These are phyloP conservation scores for Cylas formicarius DNA, from an alignment of 1,140 invertebrate genomes.

Conservation along the genomic window DNA sequence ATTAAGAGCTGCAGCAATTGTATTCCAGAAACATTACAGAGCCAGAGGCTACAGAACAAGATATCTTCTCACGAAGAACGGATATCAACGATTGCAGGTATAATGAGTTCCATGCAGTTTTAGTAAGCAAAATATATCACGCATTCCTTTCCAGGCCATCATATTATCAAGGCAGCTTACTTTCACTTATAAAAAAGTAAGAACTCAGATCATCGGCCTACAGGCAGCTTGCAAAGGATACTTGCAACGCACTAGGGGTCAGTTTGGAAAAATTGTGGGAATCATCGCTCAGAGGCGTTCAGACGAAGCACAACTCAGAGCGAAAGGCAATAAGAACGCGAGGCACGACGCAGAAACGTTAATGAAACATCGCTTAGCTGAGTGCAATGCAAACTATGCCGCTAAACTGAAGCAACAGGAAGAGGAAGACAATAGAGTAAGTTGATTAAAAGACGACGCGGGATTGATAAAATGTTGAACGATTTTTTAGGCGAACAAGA, in stretches of 20 bases:
- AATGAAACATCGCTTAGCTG: slow-evolving; percentile 58
- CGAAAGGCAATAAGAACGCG: slow-evolving; percentile 54
- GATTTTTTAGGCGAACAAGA: slow-evolving; percentile 7
- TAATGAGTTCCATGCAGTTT: background rate
- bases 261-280: slow-evolving; percentile 43
- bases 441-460: background rate
- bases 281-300: slow-evolving; percentile 48
- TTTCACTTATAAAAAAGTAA: slow-evolving; percentile 63
- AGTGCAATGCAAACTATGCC: slow-evolving; percentile 50
- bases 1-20: slow-evolving; percentile 60
- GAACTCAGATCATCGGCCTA: slow-evolving; percentile 58
- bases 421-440: slow-evolving; percentile 44
- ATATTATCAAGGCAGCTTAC: slow-evolving; percentile 70
- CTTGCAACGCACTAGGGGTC: slow-evolving; percentile 51
- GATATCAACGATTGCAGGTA: slow-evolving; percentile 75
- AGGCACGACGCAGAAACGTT: slow-evolving; percentile 55
- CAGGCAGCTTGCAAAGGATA: slow-evolving; percentile 71
- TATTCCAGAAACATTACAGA: slow-evolving; percentile 78
- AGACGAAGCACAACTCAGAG: slow-evolving; percentile 56
- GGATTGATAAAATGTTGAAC: background rate
- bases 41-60: slow-evolving; percentile 61
- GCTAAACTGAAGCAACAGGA: slow-evolving; percentile 33
- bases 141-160: slow-evolving; percentile 44
- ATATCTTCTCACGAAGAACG: slow-evolving; percentile 65
- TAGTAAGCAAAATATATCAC: slow-evolving; percentile 2